Evolutionary conservation across 2,888 invertebrate species (phyloP), one percentile per base, ranked within the genome.

Genomic region (Ferdinandea cuprea): DNA sequence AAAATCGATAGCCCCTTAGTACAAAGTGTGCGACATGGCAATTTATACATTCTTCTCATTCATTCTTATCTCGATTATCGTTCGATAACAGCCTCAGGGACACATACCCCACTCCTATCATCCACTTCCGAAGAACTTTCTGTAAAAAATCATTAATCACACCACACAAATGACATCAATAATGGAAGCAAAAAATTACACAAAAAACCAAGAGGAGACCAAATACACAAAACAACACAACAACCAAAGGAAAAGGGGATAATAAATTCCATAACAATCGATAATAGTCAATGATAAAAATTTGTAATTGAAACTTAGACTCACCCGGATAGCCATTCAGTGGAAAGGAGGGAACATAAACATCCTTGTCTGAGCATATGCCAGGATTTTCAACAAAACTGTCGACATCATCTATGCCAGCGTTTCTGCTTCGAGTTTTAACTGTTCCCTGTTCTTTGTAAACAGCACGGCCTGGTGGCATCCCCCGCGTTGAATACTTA

Each of bases 261-360:
- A 66, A 71, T 66, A 81, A 77, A 77, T 71, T 71, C 40, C 25
- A 37, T 48, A 17, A 50, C 35, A 32, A 61, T 73, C 74, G 61
- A 68, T 66, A 61, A 37, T 28, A 66, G 59, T 50, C 52, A 28
- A 40, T 59, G 59, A 81, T 76, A 76, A 69, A 74, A 56, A 80
- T 71, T 76, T 81, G 69, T 71, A 81, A 81, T 81, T 76, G 76
- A 76, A 80, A 76, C 50, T 54, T 17, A 15, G 28, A 78, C 83
- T 83, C 63, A 83, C 83, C 83, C 68, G 83, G 83, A 58, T 83
- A 72, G 21, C 50, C 50, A 30, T 72, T 78, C 25, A 68, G 50
- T 2, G 83, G 83, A 48, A 83, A 72, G 11, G 56, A 32, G 13
- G 83, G 78, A 46, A 68, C 15, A 28, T 50, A 17, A 35, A 54